A percentile compares a stretch with the other conserved stretches of the same genome.
Conservation (phyloP, 2,113 vertebrate species). For the Thunnus thynnus region DNA sequence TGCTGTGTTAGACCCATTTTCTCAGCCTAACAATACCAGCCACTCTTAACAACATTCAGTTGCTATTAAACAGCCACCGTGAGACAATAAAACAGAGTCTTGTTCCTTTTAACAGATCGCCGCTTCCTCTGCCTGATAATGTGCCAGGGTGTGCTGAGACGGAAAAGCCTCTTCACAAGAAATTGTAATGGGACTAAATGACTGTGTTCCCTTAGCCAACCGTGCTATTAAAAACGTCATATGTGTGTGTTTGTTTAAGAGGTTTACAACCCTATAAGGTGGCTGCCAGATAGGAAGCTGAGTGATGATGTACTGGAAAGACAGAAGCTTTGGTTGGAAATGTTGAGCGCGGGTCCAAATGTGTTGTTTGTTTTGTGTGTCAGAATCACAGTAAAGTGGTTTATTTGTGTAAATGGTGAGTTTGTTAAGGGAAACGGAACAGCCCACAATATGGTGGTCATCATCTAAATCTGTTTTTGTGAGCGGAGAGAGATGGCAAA, state of each 20-base stretch:
- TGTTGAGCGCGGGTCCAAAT: not conserved
- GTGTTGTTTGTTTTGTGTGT: constrained; percentile 14
- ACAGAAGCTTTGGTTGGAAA: constrained; percentile 9
- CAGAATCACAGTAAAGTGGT: not conserved
- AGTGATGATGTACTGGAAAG: constrained; percentile 24
- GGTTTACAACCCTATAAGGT: constrained; percentile 51
- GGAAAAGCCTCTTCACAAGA: constrained; percentile 42
- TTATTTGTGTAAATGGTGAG: not conserved
- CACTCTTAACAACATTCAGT: constrained; percentile 9
- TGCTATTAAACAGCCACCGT: constrained; percentile 23
- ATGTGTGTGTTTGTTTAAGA: constrained; percentile 53
- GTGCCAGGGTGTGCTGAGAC: not conserved
- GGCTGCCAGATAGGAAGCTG: constrained; percentile 27
- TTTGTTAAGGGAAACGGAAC: not conserved
- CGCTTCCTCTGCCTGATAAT: constrained; percentile 48
- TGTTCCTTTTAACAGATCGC: constrained; percentile 42
- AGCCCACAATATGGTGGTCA: not conserved
- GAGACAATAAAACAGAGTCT: constrained; percentile 53
- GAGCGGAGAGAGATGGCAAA: not conserved
- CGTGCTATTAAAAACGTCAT: constrained; percentile 50
- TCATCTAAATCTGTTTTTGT: too few relatives aligned
- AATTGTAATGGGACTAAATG: constrained; percentile 46
- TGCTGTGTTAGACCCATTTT: constrained; percentile 22
- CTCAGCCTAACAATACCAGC: constrained; percentile 18
- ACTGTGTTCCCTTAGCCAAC: constrained; percentile 17